A percentile compares a stretch with the other conserved stretches of the same genome.
Conservation (phyloP, 2,888 invertebrate species). For the Meliscaeva auricollis region DNA sequence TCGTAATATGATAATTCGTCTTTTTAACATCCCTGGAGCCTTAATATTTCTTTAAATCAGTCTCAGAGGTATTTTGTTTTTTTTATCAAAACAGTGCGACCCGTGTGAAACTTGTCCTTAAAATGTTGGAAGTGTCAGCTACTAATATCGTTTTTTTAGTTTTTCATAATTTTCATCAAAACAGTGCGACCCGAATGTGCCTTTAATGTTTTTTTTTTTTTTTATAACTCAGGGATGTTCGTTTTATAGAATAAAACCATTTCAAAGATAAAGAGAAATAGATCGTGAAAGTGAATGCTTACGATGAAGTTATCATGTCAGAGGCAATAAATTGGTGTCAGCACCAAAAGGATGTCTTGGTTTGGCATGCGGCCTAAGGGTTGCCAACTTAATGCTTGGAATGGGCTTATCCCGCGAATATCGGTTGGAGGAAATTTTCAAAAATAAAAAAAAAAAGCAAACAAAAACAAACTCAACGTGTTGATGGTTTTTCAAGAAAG, state of each 20-base stretch:
- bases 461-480: conserved; percentile 55
- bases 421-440: conserved; percentile 54
- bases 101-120: too few species aligned
- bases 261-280: conserved; percentile 68
- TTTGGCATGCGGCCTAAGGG: conserved; percentile 64
- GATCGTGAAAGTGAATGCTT: conserved; percentile 76
- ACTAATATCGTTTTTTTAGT: too few species aligned
- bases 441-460: conserved; percentile 30
- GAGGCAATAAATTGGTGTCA: conserved; percentile 75
- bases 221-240: conserved; percentile 8
- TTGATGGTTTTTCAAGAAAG: conserved; percentile 66
- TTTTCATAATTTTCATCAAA: too few species aligned
- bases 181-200: background rate
- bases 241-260: conserved; percentile 38
- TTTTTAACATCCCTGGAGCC: too few species aligned
- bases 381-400: conserved; percentile 2
- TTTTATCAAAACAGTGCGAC: too few species aligned
- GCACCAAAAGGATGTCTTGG: conserved; percentile 62
- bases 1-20: too few species aligned
- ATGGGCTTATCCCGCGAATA: conserved; percentile 19
- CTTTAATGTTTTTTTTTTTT: background rate
- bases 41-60: too few species aligned
- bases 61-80: too few species aligned
- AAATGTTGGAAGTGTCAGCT: too few species aligned
- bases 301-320: conserved; percentile 76